Evolutionary conservation across 2,113 vertebrate species (phyloP).

Genomic region (Atractosteus spatula): DNA sequence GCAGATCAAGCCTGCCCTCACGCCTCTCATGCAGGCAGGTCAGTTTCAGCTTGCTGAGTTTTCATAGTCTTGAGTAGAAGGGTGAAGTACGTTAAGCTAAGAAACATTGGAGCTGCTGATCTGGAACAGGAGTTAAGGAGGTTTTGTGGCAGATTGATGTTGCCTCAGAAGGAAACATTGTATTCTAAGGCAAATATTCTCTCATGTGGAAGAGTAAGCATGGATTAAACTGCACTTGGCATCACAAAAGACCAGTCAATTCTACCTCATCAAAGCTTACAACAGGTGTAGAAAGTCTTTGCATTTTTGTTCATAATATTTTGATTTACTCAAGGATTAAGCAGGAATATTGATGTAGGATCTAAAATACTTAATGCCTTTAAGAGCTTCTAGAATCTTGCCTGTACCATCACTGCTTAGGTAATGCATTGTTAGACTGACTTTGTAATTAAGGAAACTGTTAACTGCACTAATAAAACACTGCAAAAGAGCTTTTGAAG

Average conservation of each 20-base stretch:
- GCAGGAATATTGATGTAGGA: slow-evolving; percentile 24
- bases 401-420: slow-evolving; percentile 40
- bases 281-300: slow-evolving; percentile 12
- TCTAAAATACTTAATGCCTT: slow-evolving; percentile 25
- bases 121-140: slow-evolving; percentile 49
- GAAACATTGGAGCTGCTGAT: slow-evolving; percentile 51
- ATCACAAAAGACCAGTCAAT: slow-evolving; percentile 33
- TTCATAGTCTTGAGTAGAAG: slow-evolving; percentile 55
- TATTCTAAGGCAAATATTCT: slow-evolving; percentile 51
- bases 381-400: slow-evolving; percentile 22
- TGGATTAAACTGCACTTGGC: slow-evolving; percentile 35
- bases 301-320: slow-evolving; percentile 16
- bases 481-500: neutral
- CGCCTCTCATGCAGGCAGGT: slow-evolving; percentile 23
- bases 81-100: slow-evolving; percentile 51
- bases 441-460: slow-evolving; percentile 19
- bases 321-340: slow-evolving; percentile 16
- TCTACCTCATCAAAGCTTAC: slow-evolving; percentile 58
- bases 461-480: slow-evolving; percentile 42
- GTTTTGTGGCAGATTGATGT: slow-evolving; percentile 50
- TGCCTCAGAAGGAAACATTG: slow-evolving; percentile 34
- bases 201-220: slow-evolving; percentile 39
- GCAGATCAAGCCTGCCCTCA: slow-evolving; percentile 50
- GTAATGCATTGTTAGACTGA: slow-evolving; percentile 28
- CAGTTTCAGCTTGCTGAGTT: slow-evolving; percentile 37